Percentiles rank a stretch among this genome's conserved stretches.
These are phyloP conservation scores for Agriotes lineatus DNA, from an alignment of 2,888 invertebrate species.

Conservation along the genomic window DNA sequence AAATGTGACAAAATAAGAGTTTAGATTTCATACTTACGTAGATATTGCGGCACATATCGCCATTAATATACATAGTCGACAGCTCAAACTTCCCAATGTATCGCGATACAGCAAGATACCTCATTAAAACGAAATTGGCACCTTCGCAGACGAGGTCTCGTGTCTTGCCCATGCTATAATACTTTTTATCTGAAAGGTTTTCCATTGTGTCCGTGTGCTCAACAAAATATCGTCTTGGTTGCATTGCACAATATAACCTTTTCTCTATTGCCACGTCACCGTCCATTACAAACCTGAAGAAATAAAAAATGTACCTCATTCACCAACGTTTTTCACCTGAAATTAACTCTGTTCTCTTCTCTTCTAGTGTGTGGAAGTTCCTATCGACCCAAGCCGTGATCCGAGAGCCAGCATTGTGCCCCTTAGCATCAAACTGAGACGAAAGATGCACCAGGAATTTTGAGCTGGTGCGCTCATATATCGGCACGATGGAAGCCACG, in stretches of 20 bases:
- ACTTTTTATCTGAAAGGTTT: slow-evolving; percentile 66
- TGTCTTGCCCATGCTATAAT: slow-evolving; percentile 68
- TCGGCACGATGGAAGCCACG: slow-evolving; percentile 14
- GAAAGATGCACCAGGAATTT: slow-evolving; percentile 74
- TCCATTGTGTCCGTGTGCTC: slow-evolving; percentile 67
- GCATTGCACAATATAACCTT: slow-evolving; percentile 69
- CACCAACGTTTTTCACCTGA: no score
- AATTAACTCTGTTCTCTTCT: slow-evolving; percentile 69
- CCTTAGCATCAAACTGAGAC: slow-evolving; percentile 71
- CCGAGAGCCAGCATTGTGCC: slow-evolving; percentile 71
- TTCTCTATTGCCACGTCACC: slow-evolving; percentile 67
- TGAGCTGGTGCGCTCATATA: slow-evolving; percentile 60
- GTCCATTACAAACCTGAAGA: slow-evolving; percentile 65
- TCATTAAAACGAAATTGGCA: slow-evolving; percentile 71
- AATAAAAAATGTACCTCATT: no score
- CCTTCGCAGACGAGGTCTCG: slow-evolving; percentile 73
- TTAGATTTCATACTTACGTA: slow-evolving; percentile 68
- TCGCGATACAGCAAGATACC: slow-evolving; percentile 71
- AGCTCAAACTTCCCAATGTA: slow-evolving; percentile 71
- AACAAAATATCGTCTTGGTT: slow-evolving; percentile 70
- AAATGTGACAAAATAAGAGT: background rate
- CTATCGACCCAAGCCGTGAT: slow-evolving; percentile 72
- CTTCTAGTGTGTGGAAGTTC: slow-evolving; percentile 75
- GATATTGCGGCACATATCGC: slow-evolving; percentile 71
- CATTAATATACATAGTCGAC: slow-evolving; percentile 71